These are phyloP conservation scores for Scaptomyza hsui DNA, from an alignment of 1,140 invertebrate species.

Conservation along the genomic window DNA sequence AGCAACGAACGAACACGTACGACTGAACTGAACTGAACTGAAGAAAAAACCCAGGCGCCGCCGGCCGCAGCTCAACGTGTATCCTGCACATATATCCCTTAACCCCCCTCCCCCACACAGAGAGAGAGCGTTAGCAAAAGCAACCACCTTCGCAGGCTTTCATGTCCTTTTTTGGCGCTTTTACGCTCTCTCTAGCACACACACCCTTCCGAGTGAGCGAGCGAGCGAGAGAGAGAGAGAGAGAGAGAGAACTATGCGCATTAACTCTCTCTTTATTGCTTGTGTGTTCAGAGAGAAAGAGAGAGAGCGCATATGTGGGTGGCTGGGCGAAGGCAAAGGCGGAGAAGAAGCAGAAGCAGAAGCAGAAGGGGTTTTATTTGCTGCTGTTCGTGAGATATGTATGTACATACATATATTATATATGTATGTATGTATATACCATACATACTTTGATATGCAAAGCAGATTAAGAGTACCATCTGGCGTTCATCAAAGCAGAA, in stretches of 20 bases:
- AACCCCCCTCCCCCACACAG: neutral
- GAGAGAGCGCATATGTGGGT: constrained; percentile 7
- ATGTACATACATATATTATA: neutral
- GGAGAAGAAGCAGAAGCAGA: neutral
- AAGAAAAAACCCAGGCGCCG: constrained; percentile 36
- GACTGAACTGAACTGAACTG: constrained; percentile 58
- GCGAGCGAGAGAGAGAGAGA: neutral
- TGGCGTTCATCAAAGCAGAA: constrained; percentile 13
- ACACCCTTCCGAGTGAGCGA: constrained; percentile 63
- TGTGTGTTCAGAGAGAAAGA: no score
- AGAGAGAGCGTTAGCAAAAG: neutral
- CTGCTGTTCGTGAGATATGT: neutral
- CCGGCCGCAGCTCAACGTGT: constrained; percentile 3
- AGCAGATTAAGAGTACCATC: constrained; percentile 37
- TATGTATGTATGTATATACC: neutral
- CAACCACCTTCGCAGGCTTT: constrained; percentile 6
- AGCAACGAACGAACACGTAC: constrained; percentile 84
- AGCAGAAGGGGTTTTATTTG: neutral
- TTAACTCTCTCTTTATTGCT: constrained; percentile 3
- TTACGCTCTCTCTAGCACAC: constrained; percentile 22
- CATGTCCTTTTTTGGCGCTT: constrained; percentile 9
- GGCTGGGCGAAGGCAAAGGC: constrained; percentile 2
- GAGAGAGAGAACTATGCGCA: neutral
- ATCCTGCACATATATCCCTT: constrained; percentile 13
- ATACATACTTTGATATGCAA: constrained; percentile 37